Evolutionary conservation across 2,113 vertebrate genomes (phyloP), one percentile per base, ranked within the genome.

Genomic region (Esox niger): DNA sequence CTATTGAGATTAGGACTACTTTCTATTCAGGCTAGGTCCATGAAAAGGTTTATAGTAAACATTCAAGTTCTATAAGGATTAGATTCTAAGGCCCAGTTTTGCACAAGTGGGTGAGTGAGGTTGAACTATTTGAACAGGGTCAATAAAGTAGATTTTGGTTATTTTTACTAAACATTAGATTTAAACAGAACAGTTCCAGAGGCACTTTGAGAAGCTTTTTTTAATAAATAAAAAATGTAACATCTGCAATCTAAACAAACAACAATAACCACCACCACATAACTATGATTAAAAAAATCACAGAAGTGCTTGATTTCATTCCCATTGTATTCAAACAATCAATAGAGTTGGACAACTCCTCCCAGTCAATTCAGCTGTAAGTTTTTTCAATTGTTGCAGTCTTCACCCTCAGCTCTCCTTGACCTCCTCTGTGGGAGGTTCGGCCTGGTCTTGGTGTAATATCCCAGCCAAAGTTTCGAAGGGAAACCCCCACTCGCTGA

Each of bases 401-500:
- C 47, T 21, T 52, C 47, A 52, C 23, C 63, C 58, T 84, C 72
- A 84, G 76, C 75, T 84, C 20, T 75, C 69, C 25, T 84, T 29
- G 26, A 65, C 46, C 6, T 60, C 69, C 10, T 57, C 25, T 26
- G 33, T 21, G 0, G 77, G 66, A 0, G 49, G 62, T 25, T 68
- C 60, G 52, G 8, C 7, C 61, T 29, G 73, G 60, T 79, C 7
- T 61, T 30, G 75, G 61, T 80, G 79, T 62, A 97, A 92, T 83
- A 97, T 91, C 9, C 91, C 93, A 21, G 93, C 93, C 81, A 98
- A 79, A 2, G 90, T 91, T 87, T 94, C 92, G 74, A 97, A 97
- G 0, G 88, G 92, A 7, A 93, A 94, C 66, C 94, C 96, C 94
- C 94, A 96, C 71, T 95, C 94, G n/a, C 87, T 85, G 27, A 96